These are phyloP conservation scores for Myocastor coypus DNA, from an alignment of 2,113 vertebrate genomes.

Conservation along the genomic window DNA sequence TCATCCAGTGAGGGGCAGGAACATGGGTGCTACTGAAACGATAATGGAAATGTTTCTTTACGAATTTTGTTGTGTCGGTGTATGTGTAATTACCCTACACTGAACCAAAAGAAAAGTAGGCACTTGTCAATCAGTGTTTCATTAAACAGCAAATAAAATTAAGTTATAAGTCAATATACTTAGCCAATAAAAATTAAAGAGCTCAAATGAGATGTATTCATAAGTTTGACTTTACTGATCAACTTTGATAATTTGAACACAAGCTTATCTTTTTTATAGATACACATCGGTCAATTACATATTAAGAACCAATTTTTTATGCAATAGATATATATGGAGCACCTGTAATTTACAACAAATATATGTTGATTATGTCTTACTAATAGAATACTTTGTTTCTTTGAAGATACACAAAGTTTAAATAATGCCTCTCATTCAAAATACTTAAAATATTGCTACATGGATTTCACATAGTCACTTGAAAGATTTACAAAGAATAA, in stretches of 20 bases:
- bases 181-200: slow-evolving; percentile 30
- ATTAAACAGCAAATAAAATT: slow-evolving; percentile 21
- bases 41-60: background rate
- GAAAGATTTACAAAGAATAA: slow-evolving; percentile 55
- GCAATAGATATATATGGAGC: background rate
- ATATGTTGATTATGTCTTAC: background rate
- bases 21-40: background rate
- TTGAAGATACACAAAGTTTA: slow-evolving; percentile 39
- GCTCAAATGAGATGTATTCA: background rate
- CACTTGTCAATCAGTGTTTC: background rate
- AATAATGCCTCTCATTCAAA: slow-evolving; percentile 29
- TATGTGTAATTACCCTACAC: background rate
- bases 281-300: background rate
- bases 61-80: background rate
- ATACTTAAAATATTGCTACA: slow-evolving; percentile 31
- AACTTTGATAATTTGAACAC: slow-evolving; percentile 33
- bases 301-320: background rate
- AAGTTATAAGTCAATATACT: background rate
- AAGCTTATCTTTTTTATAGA: background rate
- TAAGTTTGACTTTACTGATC: background rate
- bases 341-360: background rate
- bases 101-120: background rate
- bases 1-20: background rate
- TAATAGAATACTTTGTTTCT: background rate
- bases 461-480: background rate